Evolutionary conservation across 2,113 vertebrate genomes (phyloP).

Genomic region (Apus apus): DNA sequence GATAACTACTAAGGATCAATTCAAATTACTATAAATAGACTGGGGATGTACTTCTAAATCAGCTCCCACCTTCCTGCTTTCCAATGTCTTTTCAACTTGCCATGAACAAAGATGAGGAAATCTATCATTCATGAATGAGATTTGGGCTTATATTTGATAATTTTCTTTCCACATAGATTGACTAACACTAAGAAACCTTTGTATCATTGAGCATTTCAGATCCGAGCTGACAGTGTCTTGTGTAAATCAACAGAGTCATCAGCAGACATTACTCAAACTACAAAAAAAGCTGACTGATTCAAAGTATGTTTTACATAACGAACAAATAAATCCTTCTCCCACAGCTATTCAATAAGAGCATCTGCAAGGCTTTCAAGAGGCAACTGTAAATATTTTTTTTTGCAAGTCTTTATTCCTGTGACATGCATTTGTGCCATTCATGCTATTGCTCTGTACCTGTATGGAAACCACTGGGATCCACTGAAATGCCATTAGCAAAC

Average conservation of each 20-base stretch:
- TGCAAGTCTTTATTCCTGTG: not conserved
- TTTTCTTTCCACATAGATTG: not conserved
- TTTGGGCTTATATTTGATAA: not conserved
- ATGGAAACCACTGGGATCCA: not conserved
- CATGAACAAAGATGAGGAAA: conserved; percentile 9
- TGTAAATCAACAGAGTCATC: not conserved
- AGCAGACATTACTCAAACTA: not conserved
- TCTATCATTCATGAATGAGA: not conserved
- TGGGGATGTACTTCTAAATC: not conserved
- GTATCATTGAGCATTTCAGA: not conserved
- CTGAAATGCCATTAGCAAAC: not conserved
- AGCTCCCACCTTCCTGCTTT: not conserved
- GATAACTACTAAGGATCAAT: not conserved
- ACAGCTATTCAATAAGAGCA: not conserved
- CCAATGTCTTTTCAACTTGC: not conserved
- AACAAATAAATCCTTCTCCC: not conserved
- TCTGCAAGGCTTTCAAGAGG: not conserved
- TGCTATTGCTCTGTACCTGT: not conserved
- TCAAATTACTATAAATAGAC: conserved; percentile 7
- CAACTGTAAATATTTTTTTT: conserved; percentile 7
- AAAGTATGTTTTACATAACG: not conserved
- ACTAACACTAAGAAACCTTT: not conserved
- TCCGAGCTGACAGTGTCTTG: not conserved
- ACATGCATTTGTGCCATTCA: not conserved
- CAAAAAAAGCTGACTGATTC: not conserved